Evolutionary conservation across 1,140 invertebrate species (phyloP).

Genomic region (Rhopalosiphum maidis): DNA sequence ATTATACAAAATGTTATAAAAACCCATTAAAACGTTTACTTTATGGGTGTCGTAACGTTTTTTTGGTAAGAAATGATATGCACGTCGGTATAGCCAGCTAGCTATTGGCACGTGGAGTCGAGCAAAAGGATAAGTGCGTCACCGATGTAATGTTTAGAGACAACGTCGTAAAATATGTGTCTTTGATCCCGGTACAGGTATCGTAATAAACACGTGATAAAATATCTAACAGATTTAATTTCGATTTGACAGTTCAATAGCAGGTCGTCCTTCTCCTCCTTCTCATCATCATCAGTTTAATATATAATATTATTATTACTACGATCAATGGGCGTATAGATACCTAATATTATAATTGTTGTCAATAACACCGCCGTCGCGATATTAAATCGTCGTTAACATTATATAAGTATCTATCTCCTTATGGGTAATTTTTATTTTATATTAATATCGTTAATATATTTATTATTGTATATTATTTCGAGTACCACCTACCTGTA

Average conservation of each 20-base stretch:
- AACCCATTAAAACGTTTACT: not conserved
- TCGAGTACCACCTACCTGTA: not conserved
- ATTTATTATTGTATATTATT: not conserved
- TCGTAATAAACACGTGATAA: not conserved
- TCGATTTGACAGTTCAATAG: not conserved
- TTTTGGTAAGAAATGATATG: not conserved
- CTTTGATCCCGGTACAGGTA: not conserved
- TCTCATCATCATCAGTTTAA: not conserved
- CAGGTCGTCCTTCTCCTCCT: not conserved
- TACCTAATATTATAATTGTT: not conserved
- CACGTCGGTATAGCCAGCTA: not conserved
- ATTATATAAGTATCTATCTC: not conserved
- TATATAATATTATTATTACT: not conserved
- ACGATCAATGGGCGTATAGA: not conserved
- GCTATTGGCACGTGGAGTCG: not conserved
- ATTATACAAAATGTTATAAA: not conserved
- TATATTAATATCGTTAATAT: not conserved
- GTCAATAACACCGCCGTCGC: not conserved
- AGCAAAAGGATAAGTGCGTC: not conserved
- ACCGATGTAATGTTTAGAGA: not conserved
- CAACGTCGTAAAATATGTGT: not conserved
- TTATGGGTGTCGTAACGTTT: not conserved
- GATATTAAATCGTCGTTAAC: not conserved
- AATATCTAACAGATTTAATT: not conserved
- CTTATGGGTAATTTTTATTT: not conserved